phyloP scores from a whole-genome alignment of 2,113 vertebrate genomes.

The Epinephelus moara region DNA sequence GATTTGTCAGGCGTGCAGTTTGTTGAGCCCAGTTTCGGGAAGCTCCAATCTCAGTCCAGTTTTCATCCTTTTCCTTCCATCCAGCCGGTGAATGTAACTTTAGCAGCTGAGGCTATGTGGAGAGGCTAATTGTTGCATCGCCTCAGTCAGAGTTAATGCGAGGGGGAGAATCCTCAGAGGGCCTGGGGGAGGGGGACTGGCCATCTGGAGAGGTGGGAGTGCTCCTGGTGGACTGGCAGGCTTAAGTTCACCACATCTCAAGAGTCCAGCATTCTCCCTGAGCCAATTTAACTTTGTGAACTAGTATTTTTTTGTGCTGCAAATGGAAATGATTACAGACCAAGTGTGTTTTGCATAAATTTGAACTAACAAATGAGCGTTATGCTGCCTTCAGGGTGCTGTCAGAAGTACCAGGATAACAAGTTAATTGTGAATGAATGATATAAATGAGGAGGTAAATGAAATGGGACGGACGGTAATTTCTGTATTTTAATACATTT shows the following conservation, averaged over 20 bases:
- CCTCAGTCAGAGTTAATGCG: constrained; percentile 40
- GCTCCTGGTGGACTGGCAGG: constrained; percentile 51
- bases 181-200: constrained; percentile 30
- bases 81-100: constrained; percentile 30
- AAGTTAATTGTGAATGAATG: constrained; percentile 49
- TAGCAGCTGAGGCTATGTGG: constrained; percentile 50
- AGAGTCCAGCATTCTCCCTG: constrained; percentile 33
- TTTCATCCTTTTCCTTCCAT: constrained; percentile 25
- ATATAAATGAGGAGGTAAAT: constrained; percentile 58
- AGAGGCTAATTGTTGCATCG: constrained; percentile 60
- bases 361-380: constrained; percentile 48
- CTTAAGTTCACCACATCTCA: constrained; percentile 43
- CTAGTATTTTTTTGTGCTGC: constrained; percentile 23
- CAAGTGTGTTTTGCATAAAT: constrained; percentile 42
- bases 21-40: constrained; percentile 18
- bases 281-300: constrained; percentile 46
- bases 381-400: constrained; percentile 46
- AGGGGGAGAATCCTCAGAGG: constrained; percentile 45
- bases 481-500: constrained; percentile 43
- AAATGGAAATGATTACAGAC: constrained; percentile 34
- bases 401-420: constrained; percentile 46
- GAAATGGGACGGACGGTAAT: constrained; percentile 41
- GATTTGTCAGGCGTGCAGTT: background rate
- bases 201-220: constrained; percentile 66
- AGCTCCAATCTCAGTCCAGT: background rate